phyloP scores from a whole-genome alignment of 1,140 invertebrate species.

The Chymomyza costata region DNA sequence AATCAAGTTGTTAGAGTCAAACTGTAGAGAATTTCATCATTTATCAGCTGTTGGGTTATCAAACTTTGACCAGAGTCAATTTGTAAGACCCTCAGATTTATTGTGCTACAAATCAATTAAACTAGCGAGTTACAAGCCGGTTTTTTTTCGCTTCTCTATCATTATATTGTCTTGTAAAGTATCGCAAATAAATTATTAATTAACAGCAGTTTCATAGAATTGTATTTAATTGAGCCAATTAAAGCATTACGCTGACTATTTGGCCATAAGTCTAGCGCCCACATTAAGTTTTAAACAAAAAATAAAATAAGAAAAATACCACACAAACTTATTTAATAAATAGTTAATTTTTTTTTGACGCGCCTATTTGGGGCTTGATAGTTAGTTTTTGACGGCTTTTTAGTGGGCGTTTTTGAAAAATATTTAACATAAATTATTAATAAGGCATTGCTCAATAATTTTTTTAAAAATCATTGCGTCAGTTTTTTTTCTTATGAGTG shows the following conservation, averaged over 20 bases:
- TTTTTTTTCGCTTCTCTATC: too few relatives aligned
- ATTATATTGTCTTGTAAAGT: too few relatives aligned
- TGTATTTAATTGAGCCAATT: slow-evolving; percentile 34
- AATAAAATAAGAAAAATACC: slow-evolving; percentile 5
- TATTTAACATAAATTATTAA: slow-evolving; percentile 39
- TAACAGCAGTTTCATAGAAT: too few relatives aligned
- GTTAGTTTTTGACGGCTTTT: too few relatives aligned
- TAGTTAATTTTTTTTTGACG: slow-evolving; percentile 6
- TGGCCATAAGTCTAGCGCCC: slow-evolving; percentile 48
- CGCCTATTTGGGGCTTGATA: too few relatives aligned
- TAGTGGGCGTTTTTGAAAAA: slow-evolving; percentile 44
- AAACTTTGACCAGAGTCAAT: slow-evolving; percentile 42
- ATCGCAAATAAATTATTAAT: slow-evolving; percentile 30
- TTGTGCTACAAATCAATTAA: too few relatives aligned
- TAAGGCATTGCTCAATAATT: slow-evolving; percentile 23
- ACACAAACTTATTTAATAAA: background rate
- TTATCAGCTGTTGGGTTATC: too few relatives aligned
- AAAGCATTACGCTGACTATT: slow-evolving; percentile 17
- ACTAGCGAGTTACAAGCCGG: too few relatives aligned
- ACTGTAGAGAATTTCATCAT: too few relatives aligned
- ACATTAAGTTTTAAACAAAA: slow-evolving; percentile 10
- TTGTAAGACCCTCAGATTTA: too few relatives aligned
- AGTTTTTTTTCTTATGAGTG: slow-evolving; percentile 27
- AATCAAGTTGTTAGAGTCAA: too few relatives aligned
- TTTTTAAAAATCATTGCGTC: slow-evolving; percentile 24